Conservation (phyloP, 2,113 vertebrate species). For the Sminthopsis crassicaudata region DNA sequence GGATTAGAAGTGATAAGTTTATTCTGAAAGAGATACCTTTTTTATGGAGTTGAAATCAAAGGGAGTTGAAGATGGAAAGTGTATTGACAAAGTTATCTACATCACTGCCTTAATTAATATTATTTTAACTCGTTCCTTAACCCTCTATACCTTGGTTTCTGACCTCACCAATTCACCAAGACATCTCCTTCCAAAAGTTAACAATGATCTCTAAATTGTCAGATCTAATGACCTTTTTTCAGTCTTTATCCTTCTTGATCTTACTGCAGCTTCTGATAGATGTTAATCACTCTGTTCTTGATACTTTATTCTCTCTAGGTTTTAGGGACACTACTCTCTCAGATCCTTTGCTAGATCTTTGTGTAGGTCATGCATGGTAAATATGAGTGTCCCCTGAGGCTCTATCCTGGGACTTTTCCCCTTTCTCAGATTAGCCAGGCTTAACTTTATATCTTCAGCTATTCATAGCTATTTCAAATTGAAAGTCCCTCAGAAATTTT, state of each 20-base stretch:
- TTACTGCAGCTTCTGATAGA: background rate
- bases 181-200: background rate
- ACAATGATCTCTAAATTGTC: background rate
- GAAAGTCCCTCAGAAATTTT: background rate
- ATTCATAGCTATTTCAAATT: background rate
- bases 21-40: background rate
- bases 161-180: background rate
- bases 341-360: background rate
- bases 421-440: background rate
- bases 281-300: background rate
- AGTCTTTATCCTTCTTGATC: background rate
- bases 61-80: background rate
- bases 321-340: background rate
- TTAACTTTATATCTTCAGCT: background rate
- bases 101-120: background rate
- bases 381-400: background rate
- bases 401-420: background rate
- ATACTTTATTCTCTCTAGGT: background rate
- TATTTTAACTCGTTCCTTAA: background rate
- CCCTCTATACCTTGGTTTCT: background rate
- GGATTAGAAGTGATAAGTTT: background rate
- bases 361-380: background rate
- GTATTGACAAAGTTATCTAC: background rate
- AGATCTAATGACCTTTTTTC: background rate
- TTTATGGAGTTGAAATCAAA: background rate